Evolutionary conservation across 1,140 invertebrate genomes (phyloP).

Genomic region (Lanistes nyassanus): DNA sequence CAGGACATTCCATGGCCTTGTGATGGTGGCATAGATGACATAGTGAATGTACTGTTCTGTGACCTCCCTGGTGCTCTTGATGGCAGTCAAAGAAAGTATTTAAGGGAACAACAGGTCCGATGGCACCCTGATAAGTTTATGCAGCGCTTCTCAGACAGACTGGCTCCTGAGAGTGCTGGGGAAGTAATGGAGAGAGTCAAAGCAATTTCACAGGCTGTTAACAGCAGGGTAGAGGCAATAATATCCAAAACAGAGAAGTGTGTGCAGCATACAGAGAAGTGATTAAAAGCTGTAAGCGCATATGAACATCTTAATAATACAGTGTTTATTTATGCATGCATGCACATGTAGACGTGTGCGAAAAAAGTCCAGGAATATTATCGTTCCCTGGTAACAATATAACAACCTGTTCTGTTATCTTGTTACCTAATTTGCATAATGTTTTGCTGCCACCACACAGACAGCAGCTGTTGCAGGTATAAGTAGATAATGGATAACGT

Average conservation of each 20-base stretch:
- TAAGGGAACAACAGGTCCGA: conserved; percentile 51
- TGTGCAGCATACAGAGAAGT: not conserved
- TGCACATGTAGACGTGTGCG: too few species aligned
- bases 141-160: conserved; percentile 50
- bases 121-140: conserved; percentile 64
- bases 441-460: too few species aligned
- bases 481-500: too few species aligned
- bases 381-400: too few species aligned
- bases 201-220: conserved; percentile 56
- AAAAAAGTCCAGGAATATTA: too few species aligned
- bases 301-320: too few species aligned
- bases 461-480: too few species aligned
- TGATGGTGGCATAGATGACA: conserved; percentile 26
- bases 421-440: too few species aligned
- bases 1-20: conserved; percentile 58
- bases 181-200: conserved; percentile 54
- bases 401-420: too few species aligned
- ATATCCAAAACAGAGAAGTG: not conserved
- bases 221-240: conserved; percentile 33
- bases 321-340: too few species aligned
- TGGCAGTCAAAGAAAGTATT: conserved; percentile 44
- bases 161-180: conserved; percentile 42
- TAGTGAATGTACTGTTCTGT: conserved; percentile 47
- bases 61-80: conserved; percentile 32
- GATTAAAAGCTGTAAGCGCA: too few species aligned